Percentiles rank a stretch among this genome's conserved stretches.
Evolutionary conservation across 2,797 vertebrate species (phyloP).

Genomic region (Iguana delicatissima): DNA sequence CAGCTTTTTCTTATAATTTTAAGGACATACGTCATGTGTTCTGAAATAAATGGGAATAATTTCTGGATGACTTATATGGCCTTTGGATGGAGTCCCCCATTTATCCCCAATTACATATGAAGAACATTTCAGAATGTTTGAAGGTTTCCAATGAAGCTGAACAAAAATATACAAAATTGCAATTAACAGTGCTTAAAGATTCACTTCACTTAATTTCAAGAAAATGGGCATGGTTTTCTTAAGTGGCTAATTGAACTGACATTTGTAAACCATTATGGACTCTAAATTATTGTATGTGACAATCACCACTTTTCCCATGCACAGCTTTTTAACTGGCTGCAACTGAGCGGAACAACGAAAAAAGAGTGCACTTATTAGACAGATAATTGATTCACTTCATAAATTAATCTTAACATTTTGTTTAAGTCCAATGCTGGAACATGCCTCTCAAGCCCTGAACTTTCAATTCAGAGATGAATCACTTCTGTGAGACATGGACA

Average conservation of each 20-base stretch:
- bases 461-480: neutral
- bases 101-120: slow-evolving; percentile 31
- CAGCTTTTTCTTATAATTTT: neutral
- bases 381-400: slow-evolving; percentile 72
- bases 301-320: slow-evolving; percentile 67
- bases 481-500: neutral
- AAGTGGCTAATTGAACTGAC: slow-evolving; percentile 68
- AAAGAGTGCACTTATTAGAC: slow-evolving; percentile 69
- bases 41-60: neutral
- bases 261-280: slow-evolving; percentile 69
- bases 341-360: slow-evolving; percentile 55
- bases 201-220: slow-evolving; percentile 60
- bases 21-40: neutral
- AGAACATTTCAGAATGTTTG: slow-evolving; percentile 8
- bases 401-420: slow-evolving; percentile 69
- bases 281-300: slow-evolving; percentile 61
- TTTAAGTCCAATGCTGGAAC: neutral
- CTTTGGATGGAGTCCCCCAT: slow-evolving; percentile 2
- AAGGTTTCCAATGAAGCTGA: slow-evolving; percentile 46
- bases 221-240: slow-evolving; percentile 57
- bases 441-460: neutral
- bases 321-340: slow-evolving; percentile 65
- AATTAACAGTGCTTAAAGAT: slow-evolving; percentile 63
- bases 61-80: neutral
- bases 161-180: slow-evolving; percentile 52